phyloP scores from a whole-genome alignment of 53 echinoderm and acorn worm species.

The Arbacia lixula region DNA sequence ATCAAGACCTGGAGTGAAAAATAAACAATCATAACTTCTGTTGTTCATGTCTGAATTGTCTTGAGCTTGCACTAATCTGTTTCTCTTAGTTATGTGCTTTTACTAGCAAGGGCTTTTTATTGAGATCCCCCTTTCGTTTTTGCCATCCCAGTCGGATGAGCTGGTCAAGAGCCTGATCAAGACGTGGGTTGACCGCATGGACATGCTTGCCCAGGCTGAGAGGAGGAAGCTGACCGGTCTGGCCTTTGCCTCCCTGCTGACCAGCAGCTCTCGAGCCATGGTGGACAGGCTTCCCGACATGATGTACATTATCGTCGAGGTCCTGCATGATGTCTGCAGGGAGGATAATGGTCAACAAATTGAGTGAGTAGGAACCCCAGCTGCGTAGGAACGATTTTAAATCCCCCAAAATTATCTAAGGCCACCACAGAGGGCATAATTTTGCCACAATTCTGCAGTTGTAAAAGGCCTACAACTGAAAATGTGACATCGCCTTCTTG shows the following conservation, averaged over 20 bases:
- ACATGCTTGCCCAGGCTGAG: slow-evolving; percentile 85
- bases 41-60: neutral
- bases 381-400: too few relatives aligned
- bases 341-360: slow-evolving; percentile 81
- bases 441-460: too few relatives aligned
- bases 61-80: neutral
- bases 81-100: neutral
- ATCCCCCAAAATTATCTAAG: too few relatives aligned
- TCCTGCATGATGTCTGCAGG: slow-evolving; percentile 93
- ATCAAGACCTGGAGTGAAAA: neutral
- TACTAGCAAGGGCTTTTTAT: too few relatives aligned
- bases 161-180: slow-evolving; percentile 72
- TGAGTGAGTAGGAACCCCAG: slow-evolving; percentile 81
- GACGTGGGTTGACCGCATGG: slow-evolving; percentile 89
- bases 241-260: slow-evolving; percentile 79
- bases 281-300: slow-evolving; percentile 79
- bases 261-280: slow-evolving; percentile 74
- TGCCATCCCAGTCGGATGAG: slow-evolving; percentile 68
- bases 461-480: too few relatives aligned
- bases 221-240: slow-evolving; percentile 89
- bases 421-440: too few relatives aligned
- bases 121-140: neutral
- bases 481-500: too few relatives aligned
- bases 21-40: neutral
- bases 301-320: slow-evolving; percentile 86